Evolutionary conservation across 2,113 vertebrate genomes (phyloP).

Genomic region (Plecturocebus donacophilus): DNA sequence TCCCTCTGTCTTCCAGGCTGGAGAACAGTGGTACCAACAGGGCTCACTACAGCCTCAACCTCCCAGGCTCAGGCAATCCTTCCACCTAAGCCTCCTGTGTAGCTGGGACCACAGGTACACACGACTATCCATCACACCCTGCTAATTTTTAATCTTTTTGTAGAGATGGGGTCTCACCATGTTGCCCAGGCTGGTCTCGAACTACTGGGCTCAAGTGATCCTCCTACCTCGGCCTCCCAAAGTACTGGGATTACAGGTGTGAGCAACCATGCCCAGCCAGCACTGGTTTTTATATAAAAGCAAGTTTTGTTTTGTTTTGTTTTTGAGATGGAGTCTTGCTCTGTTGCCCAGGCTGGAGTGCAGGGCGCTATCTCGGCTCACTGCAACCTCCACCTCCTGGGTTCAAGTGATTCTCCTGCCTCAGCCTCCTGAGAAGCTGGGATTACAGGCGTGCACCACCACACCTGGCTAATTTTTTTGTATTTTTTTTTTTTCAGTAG

Average conservation of each 20-base stretch:
- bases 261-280: neutral
- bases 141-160: neutral
- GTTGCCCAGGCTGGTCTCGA: neutral
- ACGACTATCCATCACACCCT: neutral
- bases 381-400: too few species aligned
- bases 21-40: neutral
- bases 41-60: neutral
- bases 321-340: neutral
- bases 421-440: neutral
- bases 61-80: neutral
- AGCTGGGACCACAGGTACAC: neutral
- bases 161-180: neutral
- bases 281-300: neutral
- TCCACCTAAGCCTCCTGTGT: neutral
- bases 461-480: too few species aligned
- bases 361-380: too few species aligned
- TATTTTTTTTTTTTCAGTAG: neutral
- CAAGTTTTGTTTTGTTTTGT: neutral
- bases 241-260: neutral
- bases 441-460: too few species aligned
- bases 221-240: neutral
- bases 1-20: neutral
- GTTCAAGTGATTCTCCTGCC: neutral
- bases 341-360: neutral
- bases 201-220: neutral